Evolutionary conservation across 2,888 invertebrate species (phyloP), one percentile per base, ranked within the genome.

Genomic region (Corythucha ciliata): DNA sequence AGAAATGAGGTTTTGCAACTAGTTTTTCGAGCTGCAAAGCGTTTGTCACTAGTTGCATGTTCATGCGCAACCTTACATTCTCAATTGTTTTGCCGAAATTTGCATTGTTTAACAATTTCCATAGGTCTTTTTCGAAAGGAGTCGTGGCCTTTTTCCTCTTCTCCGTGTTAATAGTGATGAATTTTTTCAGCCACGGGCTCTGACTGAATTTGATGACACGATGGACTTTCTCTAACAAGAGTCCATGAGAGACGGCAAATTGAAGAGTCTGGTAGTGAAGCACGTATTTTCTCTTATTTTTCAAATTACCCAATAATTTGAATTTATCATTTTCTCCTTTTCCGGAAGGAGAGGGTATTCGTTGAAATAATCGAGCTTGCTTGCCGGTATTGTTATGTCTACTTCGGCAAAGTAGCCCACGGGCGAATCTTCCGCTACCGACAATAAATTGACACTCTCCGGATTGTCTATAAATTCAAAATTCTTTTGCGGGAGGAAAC

Each of bases 71-170:
- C 22, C 54, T 41, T 26, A 54, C 45, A 14, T 40, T 42, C 57
- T 65, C 64, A 60, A 67, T 64, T 0, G 63, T 65, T 54, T 69
- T 68, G 1, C 68, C 67, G 57, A 65, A 68, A 1, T 67, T 57
- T 1, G 65, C 57, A 55, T 69, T 69, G 40, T 66, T 68, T 62
- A 67, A 64, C 12, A 67, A 55, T 57, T 70, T 68, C 50, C 59
- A 68, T 51, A 66, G 64, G 56, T 67, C 63, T 62, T 67, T 68
- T 56, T 68, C 63, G 58, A 67, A 69, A 16, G 64, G 61, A 27
- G 62, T 63, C 21, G 12, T 58, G 3, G 67, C 60, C 58, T 61
- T 20, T 56, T 52, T 55, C 16, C 48, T 42, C 33, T 27, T 12
- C 36, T 36, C 22, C 12, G 52, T 56, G 42, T 58, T 62, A 45